These are phyloP conservation scores for Thecocarcelia acutangulata DNA, from an alignment of 2,888 invertebrate species.

Conservation along the genomic window DNA sequence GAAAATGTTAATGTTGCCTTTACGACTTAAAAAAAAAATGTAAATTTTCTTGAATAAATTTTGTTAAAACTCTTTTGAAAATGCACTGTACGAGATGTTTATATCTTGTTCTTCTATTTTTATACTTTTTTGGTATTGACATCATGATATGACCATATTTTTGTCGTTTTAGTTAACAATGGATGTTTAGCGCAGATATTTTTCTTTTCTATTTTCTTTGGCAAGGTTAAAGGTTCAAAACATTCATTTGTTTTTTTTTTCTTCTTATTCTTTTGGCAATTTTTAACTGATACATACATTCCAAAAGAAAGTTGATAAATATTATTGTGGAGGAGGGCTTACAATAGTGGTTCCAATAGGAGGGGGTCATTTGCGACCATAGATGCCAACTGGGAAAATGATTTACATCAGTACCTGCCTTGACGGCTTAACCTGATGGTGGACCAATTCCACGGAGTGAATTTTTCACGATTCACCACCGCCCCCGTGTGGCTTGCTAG, in stretches of 20 bases:
- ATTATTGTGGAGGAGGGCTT: too few species aligned
- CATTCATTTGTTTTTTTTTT: too few species aligned
- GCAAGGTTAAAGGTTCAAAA: constrained; percentile 58
- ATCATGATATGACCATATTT: constrained; percentile 46
- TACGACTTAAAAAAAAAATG: neutral
- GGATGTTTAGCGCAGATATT: constrained; percentile 2
- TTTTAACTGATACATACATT: neutral
- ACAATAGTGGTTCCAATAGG: too few species aligned
- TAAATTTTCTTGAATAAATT: neutral
- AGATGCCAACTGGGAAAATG: too few species aligned
- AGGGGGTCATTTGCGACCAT: too few species aligned
- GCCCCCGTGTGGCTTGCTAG: too few species aligned
- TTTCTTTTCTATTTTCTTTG: constrained; percentile 13
- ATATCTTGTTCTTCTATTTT: constrained; percentile 31
- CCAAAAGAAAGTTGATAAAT: too few species aligned
- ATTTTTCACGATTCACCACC: too few species aligned
- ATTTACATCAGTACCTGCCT: too few species aligned
- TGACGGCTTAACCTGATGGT: too few species aligned
- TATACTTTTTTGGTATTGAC: constrained; percentile 12
- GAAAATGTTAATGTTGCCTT: neutral
- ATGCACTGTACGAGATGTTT: constrained; percentile 9
- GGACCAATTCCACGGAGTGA: too few species aligned
- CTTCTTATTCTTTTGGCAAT: constrained; percentile 15
- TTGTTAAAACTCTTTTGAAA: neutral
- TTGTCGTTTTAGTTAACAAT: constrained; percentile 44